A percentile compares a stretch with the other conserved stretches of the same genome.
Conservation (phyloP, 2,113 vertebrate genomes). For the Mobula birostris region DNA sequence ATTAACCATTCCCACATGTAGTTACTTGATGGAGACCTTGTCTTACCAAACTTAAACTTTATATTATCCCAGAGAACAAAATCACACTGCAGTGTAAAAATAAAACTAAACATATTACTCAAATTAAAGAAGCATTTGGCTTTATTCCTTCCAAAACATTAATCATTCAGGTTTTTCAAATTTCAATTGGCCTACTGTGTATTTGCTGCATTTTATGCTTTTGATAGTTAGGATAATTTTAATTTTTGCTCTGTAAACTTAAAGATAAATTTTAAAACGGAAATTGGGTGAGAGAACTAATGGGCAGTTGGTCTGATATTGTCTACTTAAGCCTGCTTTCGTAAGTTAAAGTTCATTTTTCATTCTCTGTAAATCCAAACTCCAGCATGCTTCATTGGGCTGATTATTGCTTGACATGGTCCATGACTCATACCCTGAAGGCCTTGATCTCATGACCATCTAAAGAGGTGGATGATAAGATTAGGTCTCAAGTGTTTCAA, state of each 20-base stretch:
- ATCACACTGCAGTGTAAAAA: not conserved
- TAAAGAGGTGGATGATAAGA: no score
- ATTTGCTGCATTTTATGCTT: not conserved
- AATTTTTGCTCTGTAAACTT: not conserved
- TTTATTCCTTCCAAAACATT: not conserved
- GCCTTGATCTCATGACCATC: no score
- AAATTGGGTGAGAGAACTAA: not conserved
- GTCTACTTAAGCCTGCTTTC: not conserved
- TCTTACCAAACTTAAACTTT: not conserved
- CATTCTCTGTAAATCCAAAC: not conserved
- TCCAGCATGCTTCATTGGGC: not conserved
- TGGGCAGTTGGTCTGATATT: not conserved
- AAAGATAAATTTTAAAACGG: not conserved
- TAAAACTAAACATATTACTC: not conserved
- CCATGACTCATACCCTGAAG: no score
- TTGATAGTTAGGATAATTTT: not conserved
- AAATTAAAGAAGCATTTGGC: not conserved
- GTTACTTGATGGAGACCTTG: not conserved
- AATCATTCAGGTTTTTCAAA: not conserved
- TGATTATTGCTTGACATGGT: no score
- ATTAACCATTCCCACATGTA: not conserved
- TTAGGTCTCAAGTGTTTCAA: no score
- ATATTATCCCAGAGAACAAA: not conserved
- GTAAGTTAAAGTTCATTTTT: not conserved
- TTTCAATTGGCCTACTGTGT: not conserved